phyloP scores from a whole-genome alignment of 2,113 vertebrate genomes.

The Gadus chalcogrammus region DNA sequence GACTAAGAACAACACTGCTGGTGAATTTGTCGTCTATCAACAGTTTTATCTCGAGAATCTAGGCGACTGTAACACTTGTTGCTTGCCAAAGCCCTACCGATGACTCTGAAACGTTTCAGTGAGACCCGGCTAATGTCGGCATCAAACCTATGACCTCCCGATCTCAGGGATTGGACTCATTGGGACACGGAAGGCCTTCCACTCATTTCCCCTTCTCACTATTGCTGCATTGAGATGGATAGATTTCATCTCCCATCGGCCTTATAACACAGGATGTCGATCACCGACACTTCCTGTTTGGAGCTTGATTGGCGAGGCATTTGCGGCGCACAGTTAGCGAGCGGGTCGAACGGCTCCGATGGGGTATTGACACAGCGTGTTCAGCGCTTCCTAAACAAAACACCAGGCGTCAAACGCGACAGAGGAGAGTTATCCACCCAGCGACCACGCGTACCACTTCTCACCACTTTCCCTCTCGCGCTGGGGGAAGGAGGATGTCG shows the following conservation, averaged over 20 bases:
- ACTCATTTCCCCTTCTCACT: too few species aligned
- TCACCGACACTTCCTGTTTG: constrained; percentile 24
- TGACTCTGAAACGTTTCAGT: too few species aligned
- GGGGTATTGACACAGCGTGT: constrained; percentile 22
- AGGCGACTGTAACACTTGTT: too few species aligned
- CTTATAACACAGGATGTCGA: constrained; percentile 23
- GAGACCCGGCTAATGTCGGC: constrained; percentile 2
- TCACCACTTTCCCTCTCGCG: constrained; percentile 45
- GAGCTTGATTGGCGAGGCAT: constrained; percentile 1
- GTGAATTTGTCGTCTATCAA: too few species aligned
- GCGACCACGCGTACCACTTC: constrained; percentile 23
- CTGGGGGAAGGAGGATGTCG: constrained; percentile 49
- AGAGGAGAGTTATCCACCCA: constrained; percentile 26
- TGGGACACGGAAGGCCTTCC: not conserved
- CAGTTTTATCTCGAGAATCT: too few species aligned
- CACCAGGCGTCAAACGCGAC: constrained; percentile 49
- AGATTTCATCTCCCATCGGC: not conserved
- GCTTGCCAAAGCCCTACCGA: too few species aligned
- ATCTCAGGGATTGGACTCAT: not conserved
- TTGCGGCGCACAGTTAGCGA: constrained; percentile 39
- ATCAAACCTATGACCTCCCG: not conserved
- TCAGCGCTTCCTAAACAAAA: constrained; percentile 59
- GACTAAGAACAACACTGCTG: too few species aligned
- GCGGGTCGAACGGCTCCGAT: not conserved
- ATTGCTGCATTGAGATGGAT: constrained; percentile 1